Percentiles rank a stretch among this genome's conserved stretches.
Conservation (phyloP, 2,113 vertebrate species). For the Vombatus ursinus region DNA sequence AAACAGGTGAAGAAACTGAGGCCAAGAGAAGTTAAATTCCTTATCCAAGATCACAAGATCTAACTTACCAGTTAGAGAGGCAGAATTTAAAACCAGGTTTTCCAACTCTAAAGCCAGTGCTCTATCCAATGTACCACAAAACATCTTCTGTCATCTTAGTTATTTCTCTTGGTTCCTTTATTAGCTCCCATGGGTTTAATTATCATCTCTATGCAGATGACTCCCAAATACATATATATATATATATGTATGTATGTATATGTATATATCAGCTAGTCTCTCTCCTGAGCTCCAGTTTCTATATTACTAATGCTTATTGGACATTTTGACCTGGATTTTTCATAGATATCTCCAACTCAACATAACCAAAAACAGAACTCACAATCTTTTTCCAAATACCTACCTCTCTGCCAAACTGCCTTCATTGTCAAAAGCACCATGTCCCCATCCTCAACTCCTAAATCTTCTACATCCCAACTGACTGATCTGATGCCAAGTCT, state of each 20-base stretch:
- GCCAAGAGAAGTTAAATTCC: neutral
- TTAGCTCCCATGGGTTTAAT: neutral
- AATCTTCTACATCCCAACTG: too few species aligned
- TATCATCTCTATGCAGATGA: neutral
- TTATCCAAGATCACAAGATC: neutral
- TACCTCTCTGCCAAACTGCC: neutral
- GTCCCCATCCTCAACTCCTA: too few species aligned
- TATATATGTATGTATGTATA: too few species aligned
- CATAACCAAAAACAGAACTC: neutral
- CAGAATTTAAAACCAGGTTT: neutral
- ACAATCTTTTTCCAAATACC: neutral
- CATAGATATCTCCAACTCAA: neutral
- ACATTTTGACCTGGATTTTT: neutral
- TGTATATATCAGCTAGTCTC: neutral
- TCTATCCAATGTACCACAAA: neutral
- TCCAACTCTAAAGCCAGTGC: neutral
- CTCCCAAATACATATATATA: neutral
- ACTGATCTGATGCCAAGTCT: too few species aligned
- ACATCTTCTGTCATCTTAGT: neutral
- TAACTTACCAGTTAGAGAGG: too few species aligned
- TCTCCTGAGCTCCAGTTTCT: neutral
- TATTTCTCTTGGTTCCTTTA: neutral
- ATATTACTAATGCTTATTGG: neutral
- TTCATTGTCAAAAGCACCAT: neutral
- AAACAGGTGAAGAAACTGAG: neutral